Evolutionary conservation across 2,888 invertebrate species (phyloP).

Genomic region (Harpagoxenus sublaevis): DNA sequence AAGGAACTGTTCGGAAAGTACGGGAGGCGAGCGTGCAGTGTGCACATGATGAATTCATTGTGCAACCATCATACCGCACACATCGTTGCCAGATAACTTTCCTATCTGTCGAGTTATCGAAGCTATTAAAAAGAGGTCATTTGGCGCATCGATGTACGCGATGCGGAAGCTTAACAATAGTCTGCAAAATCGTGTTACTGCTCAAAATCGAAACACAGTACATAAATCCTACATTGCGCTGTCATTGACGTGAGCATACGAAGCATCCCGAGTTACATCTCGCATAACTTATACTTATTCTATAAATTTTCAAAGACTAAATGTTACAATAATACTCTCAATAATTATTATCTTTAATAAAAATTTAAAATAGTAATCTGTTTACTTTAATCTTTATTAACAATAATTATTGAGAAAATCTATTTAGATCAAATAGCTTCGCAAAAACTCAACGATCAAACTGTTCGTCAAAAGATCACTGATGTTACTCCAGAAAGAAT

Average conservation of each 20-base stretch:
- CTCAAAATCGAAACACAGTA: not conserved
- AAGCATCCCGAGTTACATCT: not conserved
- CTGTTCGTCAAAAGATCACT: not conserved
- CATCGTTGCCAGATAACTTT: conserved; percentile 15
- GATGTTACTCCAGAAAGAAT: not conserved
- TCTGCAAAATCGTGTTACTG: not conserved
- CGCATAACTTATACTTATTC: not conserved
- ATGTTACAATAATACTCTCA: not conserved
- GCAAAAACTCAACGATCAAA: not conserved
- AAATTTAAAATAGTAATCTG: not conserved
- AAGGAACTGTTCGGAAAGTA: conserved; percentile 6
- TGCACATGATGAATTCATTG: not conserved
- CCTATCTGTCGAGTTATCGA: conserved; percentile 18
- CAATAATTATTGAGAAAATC: not conserved
- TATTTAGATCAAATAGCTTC: not conserved
- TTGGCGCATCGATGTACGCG: not conserved
- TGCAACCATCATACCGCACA: not conserved
- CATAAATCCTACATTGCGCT: not conserved
- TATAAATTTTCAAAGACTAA: not conserved
- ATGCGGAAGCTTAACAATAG: not conserved
- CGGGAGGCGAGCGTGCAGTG: not conserved
- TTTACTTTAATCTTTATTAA: not conserved
- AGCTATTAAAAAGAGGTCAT: not conserved
- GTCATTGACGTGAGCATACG: not conserved
- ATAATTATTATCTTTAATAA: not conserved